These are phyloP conservation scores for Ctenoplectra terminalis DNA, from an alignment of 1,140 invertebrate genomes.

Conservation along the genomic window DNA sequence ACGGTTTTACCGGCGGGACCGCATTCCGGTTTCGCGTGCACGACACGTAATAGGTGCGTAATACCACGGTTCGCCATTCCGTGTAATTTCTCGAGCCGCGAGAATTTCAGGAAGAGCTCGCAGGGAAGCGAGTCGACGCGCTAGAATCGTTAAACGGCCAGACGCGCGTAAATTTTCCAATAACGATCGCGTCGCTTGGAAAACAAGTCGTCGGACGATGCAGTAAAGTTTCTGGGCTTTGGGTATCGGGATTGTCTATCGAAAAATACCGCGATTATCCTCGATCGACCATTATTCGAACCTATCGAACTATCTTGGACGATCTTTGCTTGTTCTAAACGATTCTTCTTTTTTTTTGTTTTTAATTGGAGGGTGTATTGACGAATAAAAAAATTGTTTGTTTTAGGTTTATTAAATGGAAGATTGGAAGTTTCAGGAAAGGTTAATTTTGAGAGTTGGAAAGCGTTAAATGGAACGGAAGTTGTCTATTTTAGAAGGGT, in stretches of 20 bases:
- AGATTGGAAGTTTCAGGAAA: too few species aligned
- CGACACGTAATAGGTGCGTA: slow-evolving; percentile 57
- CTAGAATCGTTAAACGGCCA: slow-evolving; percentile 39
- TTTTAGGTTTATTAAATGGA: too few species aligned
- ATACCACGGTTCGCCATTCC: slow-evolving; percentile 44
- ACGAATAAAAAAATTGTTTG: too few species aligned
- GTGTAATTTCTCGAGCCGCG: slow-evolving; percentile 38
- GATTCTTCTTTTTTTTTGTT: too few species aligned
- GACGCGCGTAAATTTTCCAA: slow-evolving; percentile 43
- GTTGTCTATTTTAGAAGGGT: too few species aligned
- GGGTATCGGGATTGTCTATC: neutral
- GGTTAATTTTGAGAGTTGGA: too few species aligned
- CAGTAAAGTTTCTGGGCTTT: slow-evolving; percentile 5
- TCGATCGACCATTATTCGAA: neutral
- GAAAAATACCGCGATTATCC: slow-evolving; percentile 18
- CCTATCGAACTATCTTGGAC: neutral
- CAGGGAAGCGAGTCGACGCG: slow-evolving; percentile 20
- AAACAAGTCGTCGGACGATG: slow-evolving; percentile 1
- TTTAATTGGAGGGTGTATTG: too few species aligned
- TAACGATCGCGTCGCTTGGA: slow-evolving; percentile 31
- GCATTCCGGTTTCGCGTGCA: slow-evolving; percentile 50
- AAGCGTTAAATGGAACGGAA: too few species aligned
- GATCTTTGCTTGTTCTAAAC: neutral
- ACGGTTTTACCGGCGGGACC: slow-evolving; percentile 44
- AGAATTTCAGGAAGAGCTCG: slow-evolving; percentile 44